phyloP scores from a whole-genome alignment of 2,888 invertebrate genomes.

The Melanophora roralis region DNA sequence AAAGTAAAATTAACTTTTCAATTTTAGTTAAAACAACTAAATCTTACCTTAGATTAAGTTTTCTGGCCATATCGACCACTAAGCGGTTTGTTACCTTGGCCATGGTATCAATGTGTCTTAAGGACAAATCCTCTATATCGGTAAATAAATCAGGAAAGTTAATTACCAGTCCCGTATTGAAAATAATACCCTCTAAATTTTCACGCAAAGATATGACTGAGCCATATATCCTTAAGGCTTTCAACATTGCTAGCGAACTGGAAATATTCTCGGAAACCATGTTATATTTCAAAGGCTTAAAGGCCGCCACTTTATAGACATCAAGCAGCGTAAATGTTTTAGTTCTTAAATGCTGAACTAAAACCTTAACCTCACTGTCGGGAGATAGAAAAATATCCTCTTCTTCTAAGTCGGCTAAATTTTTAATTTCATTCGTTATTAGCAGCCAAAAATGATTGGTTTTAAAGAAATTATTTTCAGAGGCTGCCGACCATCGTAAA shows the following conservation, averaged over 20 bases:
- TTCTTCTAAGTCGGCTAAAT: conserved; percentile 66
- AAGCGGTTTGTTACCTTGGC: conserved; percentile 77
- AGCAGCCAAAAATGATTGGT: conserved; percentile 74
- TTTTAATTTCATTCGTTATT: conserved; percentile 58
- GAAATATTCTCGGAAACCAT: conserved; percentile 63
- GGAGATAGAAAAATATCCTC: conserved; percentile 72
- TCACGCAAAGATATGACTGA: conserved; percentile 71
- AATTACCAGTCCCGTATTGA: conserved; percentile 74
- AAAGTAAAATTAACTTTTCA: background rate
- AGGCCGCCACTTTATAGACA: conserved; percentile 71
- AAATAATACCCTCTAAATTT: conserved; percentile 72
- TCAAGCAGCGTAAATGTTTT: conserved; percentile 68
- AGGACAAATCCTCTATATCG: conserved; percentile 72
- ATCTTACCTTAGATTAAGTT: conserved; percentile 76
- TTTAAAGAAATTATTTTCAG: conserved; percentile 72
- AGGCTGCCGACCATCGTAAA: conserved; percentile 71
- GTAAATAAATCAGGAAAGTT: conserved; percentile 75
- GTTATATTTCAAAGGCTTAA: conserved; percentile 67
- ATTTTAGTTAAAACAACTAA: too few relatives aligned
- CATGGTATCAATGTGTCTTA: conserved; percentile 77
- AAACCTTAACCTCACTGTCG: conserved; percentile 70
- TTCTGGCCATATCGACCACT: conserved; percentile 72
- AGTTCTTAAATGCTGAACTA: conserved; percentile 58
- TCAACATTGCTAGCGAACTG: conserved; percentile 58
- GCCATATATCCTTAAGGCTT: conserved; percentile 67